phyloP scores from a whole-genome alignment of 2,113 vertebrate species.

The Machaerirhynchus nigripectus region DNA sequence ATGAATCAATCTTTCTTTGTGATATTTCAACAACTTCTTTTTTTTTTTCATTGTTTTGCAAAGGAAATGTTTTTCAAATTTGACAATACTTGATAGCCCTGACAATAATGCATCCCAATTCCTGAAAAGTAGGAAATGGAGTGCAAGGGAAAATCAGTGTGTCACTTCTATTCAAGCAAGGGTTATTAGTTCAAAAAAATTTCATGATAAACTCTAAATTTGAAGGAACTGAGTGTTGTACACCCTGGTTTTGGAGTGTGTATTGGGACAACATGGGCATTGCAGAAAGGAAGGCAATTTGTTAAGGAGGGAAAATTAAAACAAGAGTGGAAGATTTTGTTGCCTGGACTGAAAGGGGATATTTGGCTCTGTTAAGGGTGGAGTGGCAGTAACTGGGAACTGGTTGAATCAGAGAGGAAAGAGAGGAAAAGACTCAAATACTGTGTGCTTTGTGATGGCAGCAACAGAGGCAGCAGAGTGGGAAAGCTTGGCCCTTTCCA shows the following conservation, averaged over 20 bases:
- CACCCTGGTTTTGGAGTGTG: background rate
- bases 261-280: rapidly evolving
- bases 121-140: background rate
- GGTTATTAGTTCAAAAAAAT: background rate
- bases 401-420: background rate
- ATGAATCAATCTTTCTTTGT: constrained; percentile 19
- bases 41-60: background rate
- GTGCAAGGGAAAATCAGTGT: background rate
- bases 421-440: background rate
- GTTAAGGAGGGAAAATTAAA: background rate
- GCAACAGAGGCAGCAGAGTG: background rate
- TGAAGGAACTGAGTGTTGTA: background rate
- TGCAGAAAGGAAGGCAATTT: background rate
- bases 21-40: background rate
- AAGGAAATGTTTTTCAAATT: constrained; percentile 3
- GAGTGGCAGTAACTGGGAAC: background rate
- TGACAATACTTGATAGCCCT: background rate
- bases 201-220: background rate
- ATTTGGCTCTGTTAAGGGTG: background rate
- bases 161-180: background rate
- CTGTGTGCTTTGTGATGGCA: background rate
- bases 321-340: background rate
- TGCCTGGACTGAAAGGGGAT: background rate
- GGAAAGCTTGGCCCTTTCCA: background rate
- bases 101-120: background rate